Base-by-base conservation (phyloP, 2,797 vertebrate genomes). In the Clamator glandarius region DNA sequence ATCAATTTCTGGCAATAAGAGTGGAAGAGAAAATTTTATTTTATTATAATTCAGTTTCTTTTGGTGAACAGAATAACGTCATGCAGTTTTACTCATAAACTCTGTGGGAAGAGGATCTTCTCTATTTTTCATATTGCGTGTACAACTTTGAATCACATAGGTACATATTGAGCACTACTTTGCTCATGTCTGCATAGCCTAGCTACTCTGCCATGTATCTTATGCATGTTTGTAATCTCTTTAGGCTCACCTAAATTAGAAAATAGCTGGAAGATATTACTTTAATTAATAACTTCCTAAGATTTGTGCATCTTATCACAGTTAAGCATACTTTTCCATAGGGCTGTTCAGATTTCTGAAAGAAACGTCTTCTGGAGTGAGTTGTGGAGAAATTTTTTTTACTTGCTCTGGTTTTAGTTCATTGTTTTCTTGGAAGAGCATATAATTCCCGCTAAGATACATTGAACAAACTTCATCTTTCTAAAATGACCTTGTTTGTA, bases 171-270 rank as follows among this genome's bases (percentile, higher is more conserved):
- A 42, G 12, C 28, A 23, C 6, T 15, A 20, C 8, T 70, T 52
- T 62, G 12, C 31, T 70, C 48, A 24, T 5, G 2, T 24, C 73
- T 75, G 21, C 9, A 6, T n/a, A n/a, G n/a, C n/a, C n/a, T n/a
- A n/a, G n/a, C n/a, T n/a, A n/a, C n/a, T n/a, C n/a, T n/a, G n/a
- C n/a, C n/a, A n/a, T n/a, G n/a, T n/a, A n/a, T 19, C 46, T 64
- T 29, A 29, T 0, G 0, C 4, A 25, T 14, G 14, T 51, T 11
- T 79, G 14, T 59, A 58, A 29, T 21, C 12, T 35, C 58, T 26
- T 64, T 8, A 26, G 18, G 29, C 57, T 78, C 46, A 72, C 6
- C 2, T 33, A 46, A 46, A 68, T 66, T 23, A 81, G 41, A 25
- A 67, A 81, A 50, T 12, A 68, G 8, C 41, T 75, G 57, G 24